phyloP scores from a whole-genome alignment of 2,888 invertebrate genomes.

The Onchidella celtica region DNA sequence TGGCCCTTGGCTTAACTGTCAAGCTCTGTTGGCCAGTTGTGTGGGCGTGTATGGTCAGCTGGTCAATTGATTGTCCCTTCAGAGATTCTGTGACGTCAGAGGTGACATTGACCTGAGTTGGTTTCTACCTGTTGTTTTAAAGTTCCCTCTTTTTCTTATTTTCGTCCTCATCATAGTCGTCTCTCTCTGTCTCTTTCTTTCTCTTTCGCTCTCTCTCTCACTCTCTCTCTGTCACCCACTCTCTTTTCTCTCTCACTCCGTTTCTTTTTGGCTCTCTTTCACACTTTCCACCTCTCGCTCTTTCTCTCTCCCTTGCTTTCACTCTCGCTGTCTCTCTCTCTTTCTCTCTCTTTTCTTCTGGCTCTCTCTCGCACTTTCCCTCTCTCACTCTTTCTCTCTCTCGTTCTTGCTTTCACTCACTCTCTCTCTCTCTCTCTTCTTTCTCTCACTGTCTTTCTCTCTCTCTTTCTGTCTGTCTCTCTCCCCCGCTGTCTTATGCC shows the following conservation, averaged over 20 bases:
- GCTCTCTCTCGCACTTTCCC: background rate
- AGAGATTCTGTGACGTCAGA: too few relatives aligned
- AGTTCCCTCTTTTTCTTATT: background rate
- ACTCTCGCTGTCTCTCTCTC: background rate
- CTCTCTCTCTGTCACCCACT: background rate
- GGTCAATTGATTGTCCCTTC: too few relatives aligned
- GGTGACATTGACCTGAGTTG: too few relatives aligned
- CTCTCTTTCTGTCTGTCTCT: background rate
- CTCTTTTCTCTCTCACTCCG: background rate
- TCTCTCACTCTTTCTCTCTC: too few relatives aligned
- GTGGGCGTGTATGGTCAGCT: too few relatives aligned
- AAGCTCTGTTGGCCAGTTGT: too few relatives aligned
- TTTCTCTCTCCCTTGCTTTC: background rate
- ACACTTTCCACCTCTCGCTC: background rate
- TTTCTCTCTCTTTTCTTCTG: background rate
- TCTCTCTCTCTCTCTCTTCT: constrained; percentile 5
- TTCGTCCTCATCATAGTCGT: background rate
- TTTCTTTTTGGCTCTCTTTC: background rate
- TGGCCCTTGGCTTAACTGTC: background rate
- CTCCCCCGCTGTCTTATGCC: constrained; percentile 2
- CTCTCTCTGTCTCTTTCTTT: background rate
- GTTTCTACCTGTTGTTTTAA: background rate
- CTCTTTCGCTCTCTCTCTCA: constrained; percentile 16
- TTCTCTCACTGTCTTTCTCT: background rate
- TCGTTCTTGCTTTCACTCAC: too few relatives aligned